These are phyloP conservation scores for Dryadula phaetusa DNA, from an alignment of 2,888 invertebrate genomes.

Conservation along the genomic window DNA sequence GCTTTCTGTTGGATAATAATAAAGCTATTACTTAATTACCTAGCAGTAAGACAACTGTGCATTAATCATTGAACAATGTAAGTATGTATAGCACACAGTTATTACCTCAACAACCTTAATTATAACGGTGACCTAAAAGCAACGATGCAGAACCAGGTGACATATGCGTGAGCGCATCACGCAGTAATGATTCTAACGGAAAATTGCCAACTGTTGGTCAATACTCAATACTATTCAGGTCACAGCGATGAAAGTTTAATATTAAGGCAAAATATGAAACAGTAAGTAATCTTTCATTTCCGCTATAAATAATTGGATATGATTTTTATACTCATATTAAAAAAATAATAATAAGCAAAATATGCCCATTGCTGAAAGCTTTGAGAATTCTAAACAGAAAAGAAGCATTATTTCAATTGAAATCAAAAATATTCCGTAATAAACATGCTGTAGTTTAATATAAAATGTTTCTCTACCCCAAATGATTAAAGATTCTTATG, in stretches of 20 bases:
- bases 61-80: slow-evolving; percentile 9
- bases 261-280: background rate
- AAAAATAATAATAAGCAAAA: too few species aligned
- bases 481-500: background rate
- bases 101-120: slow-evolving; percentile 38
- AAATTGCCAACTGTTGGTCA: slow-evolving; percentile 51
- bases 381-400: too few species aligned
- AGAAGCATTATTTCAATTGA: too few species aligned
- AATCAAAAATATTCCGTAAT: too few species aligned
- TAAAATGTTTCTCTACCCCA: background rate
- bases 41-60: background rate
- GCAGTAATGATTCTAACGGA: slow-evolving; percentile 56
- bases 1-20: background rate
- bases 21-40: background rate
- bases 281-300: background rate
- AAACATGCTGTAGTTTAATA: too few species aligned
- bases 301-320: background rate
- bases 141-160: slow-evolving; percentile 61
- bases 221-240: slow-evolving; percentile 47
- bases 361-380: too few species aligned
- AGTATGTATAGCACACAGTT: slow-evolving; percentile 26
- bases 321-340: background rate
- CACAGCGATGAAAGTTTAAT: slow-evolving; percentile 39
- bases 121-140: slow-evolving; percentile 49
- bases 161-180: slow-evolving; percentile 59